phyloP scores from a whole-genome alignment of 2,113 vertebrate genomes.

The Peromyscus polionotus region DNA sequence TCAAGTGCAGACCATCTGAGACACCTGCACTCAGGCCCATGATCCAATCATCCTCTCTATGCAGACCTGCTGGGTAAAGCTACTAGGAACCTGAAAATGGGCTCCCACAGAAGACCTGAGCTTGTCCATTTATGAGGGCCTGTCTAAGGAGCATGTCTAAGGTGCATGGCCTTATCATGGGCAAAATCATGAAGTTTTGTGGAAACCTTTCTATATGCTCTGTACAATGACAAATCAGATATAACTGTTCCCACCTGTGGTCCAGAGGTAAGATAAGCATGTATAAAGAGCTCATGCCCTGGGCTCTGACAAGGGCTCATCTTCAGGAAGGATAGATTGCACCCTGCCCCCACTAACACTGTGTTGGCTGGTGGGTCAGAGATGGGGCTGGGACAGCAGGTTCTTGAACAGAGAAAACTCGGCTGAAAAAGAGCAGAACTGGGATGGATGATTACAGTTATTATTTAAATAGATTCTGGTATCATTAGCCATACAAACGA shows the following conservation, averaged over 20 bases:
- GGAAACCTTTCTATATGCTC: background rate
- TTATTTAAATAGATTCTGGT: background rate
- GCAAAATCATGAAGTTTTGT: background rate
- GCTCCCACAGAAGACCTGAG: too few relatives aligned
- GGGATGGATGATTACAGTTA: background rate
- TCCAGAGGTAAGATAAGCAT: background rate
- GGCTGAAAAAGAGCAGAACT: conserved; percentile 27
- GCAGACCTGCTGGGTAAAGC: too few relatives aligned
- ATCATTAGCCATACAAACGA: background rate
- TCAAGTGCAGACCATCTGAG: too few relatives aligned
- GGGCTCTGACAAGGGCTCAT: background rate
- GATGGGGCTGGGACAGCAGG: background rate
- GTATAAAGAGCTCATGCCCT: background rate
- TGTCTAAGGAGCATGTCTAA: background rate
- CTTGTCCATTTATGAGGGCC: background rate
- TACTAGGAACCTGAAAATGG: too few relatives aligned
- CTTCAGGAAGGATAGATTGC: background rate
- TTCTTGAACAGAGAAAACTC: conserved; percentile 36
- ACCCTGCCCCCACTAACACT: background rate
- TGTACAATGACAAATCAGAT: background rate
- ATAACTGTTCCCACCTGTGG: background rate
- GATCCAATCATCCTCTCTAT: too few relatives aligned
- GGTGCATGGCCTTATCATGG: background rate
- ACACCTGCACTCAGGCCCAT: too few relatives aligned
- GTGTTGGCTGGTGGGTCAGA: background rate